Base-by-base conservation (phyloP, 2,113 vertebrate genomes). In the Tenrec ecaudatus region DNA sequence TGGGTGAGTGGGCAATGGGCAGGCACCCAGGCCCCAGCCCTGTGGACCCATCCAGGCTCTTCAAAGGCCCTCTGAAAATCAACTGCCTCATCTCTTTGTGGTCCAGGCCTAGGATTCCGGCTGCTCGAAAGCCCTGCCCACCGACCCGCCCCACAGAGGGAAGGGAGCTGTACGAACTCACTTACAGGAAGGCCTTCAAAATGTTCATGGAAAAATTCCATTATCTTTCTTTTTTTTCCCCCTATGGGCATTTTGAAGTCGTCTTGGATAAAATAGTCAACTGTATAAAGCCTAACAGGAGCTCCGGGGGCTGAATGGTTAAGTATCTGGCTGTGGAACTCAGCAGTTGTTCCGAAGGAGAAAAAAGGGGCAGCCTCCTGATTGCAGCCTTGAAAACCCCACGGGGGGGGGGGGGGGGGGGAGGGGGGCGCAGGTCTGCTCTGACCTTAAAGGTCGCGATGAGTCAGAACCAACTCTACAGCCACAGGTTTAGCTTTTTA, bases 31-130 rank as follows among this genome's bases (percentile, higher is more conserved):
- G 20, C 27, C 40, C 25, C 66, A 6, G 53, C 2, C 22, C 19
- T 0, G 4, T 0, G 3, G 9, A 31, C n/a, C 14, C n/a, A 47
- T 16, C 3, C 25, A 31, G 43, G 27, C 10, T 85, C 43, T 23
- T 82, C 76, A 60, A 29, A 78, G n/a, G 64, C 7, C n/a, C 11
- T 38, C 0, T 10, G 60, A 29, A 29, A 83, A 57, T 64, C 43
- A 2, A 76, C 1, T n/a, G 43, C 14, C 38, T 3, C 3, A 36
- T 27, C 58, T 60, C 31, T 33, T 14, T 33, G 78, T 8, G 40
- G 33, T 73, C 53, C 27, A 0, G 27, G 19, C 53, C 57, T 58
- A 12, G 29, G 19, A 15, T 5, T 7, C 5, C 33, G 17, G 19
- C 2, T 53, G 57, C 23, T 9, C 8, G 23, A 25, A 43, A 33